A percentile compares a stretch with the other conserved stretches of the same genome.
phyloP scores from a whole-genome alignment of 2,113 vertebrate genomes.

The Odontophorus gujanensis region DNA sequence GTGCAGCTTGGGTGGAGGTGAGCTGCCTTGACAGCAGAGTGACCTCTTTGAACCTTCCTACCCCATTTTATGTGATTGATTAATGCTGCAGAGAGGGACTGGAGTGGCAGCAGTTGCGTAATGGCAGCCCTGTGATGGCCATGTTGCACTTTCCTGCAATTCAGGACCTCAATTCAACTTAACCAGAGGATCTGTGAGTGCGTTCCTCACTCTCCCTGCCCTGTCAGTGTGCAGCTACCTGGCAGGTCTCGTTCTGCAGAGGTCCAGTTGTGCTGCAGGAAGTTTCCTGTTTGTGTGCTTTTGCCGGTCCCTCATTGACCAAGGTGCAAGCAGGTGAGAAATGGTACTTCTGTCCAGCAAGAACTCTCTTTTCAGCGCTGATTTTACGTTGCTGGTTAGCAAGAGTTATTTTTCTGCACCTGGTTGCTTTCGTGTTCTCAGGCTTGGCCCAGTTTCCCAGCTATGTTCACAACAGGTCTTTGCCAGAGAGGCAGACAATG shows the following conservation, averaged over 20 bases:
- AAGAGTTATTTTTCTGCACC: not conserved
- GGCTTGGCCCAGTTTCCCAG: conserved; percentile 9
- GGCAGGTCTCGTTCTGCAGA: not conserved
- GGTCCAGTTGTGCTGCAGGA: accelerated
- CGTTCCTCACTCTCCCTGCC: not conserved
- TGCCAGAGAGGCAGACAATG: not conserved
- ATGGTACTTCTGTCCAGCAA: not conserved
- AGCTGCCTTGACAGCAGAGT: not conserved
- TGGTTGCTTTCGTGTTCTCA: not conserved
- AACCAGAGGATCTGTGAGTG: not conserved
- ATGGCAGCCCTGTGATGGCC: not conserved
- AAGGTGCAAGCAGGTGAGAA: not conserved
- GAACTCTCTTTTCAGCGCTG: not conserved
- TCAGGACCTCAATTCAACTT: not conserved
- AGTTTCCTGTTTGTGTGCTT: not conserved
- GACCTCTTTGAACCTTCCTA: not conserved
- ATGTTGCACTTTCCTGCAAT: not conserved
- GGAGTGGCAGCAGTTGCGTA: not conserved
- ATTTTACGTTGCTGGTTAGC: not conserved
- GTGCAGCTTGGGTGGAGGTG: not conserved
- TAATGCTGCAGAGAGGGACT: not conserved
- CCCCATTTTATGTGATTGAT: not conserved
- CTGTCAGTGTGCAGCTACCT: not conserved
- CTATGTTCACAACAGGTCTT: not conserved
- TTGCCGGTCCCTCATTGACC: not conserved